Conservation (phyloP, 1,140 invertebrate species). For the Penaeus vannamei region DNA sequence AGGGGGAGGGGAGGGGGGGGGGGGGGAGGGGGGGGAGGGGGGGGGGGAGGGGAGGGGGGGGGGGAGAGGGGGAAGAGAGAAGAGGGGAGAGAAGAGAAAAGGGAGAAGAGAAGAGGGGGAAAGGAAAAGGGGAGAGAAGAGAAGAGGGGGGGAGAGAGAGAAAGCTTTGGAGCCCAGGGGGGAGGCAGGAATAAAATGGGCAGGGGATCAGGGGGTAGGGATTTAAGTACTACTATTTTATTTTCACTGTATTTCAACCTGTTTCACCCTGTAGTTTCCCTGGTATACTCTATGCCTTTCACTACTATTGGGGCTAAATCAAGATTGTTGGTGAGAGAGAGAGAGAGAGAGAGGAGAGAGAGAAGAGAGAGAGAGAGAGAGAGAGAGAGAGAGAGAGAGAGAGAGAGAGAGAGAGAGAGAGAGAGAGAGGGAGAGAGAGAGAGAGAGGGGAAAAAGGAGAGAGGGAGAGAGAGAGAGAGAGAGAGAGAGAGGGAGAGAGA, state of each 20-base stretch:
- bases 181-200: neutral
- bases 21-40: constrained; percentile 25
- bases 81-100: neutral
- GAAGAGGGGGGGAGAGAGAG: neutral
- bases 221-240: too few species aligned
- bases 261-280: too few species aligned
- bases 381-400: constrained; percentile 35
- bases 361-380: constrained; percentile 29
- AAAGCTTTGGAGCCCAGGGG: neutral
- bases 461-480: neutral
- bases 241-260: too few species aligned
- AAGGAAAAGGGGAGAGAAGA: neutral
- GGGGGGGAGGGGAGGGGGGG: constrained; percentile 33
- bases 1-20: neutral
- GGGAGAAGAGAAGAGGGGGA: neutral
- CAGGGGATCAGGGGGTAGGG: neutral
- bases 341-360: constrained; percentile 9
- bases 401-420: constrained; percentile 35
- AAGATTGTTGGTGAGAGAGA: neutral
- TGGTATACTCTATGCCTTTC: neutral
- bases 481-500: neutral
- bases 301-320: neutral
- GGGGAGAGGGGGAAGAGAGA: constrained; percentile 4
- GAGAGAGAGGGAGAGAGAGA: constrained; percentile 33
- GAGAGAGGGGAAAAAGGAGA: constrained; percentile 16